Evolutionary conservation across 2,888 invertebrate species (phyloP), one percentile per base, ranked within the genome.

Genomic region (Arrhopalites spinosus): DNA sequence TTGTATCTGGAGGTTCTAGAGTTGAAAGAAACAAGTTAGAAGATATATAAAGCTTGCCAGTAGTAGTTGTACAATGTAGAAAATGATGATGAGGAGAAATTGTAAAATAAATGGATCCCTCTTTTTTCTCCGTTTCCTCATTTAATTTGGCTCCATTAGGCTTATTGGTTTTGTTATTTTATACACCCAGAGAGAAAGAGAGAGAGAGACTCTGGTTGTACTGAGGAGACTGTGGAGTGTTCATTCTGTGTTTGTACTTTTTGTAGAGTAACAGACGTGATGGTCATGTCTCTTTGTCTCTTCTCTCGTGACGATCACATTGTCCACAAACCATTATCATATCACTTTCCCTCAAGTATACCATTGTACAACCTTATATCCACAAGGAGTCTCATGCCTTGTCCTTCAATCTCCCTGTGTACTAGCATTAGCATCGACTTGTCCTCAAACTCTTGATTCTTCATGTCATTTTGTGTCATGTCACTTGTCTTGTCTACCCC

Each of bases 91-190:
- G 36, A 36, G 36, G 11, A 36, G 36, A 36, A 36, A 36, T 36
- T 36, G 36, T 36, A 36, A 36, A 36, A 3, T 36, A 36, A 36
- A 36, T 36, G 36, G 36, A 36, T 36, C 36, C 36, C 36, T 11
- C 5, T 7, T 11, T 36, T 36, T 3, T 36, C 36, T 36, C 5
- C 11, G 36, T 36, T n/a, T 50, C 50, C 2, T 50, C 50, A 50
- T 50, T n/a, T 50, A 50, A 50, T 50, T 50, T 50, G 50, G 50
- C 17, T 50, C 50, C 50, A 50, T 50, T 50, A 50, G 50, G 8
- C n/a, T 50, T 50, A 50, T 50, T 50, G 50, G 50, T 50, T 50
- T 50, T 50, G 50, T 50, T n/a, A 50, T 50, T 15, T 15, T n/a
- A 50, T 50, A 50, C 50, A 5, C 17, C 17, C 7, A 8, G 50